Conservation (phyloP, 2,113 vertebrate species). For the Cochlearius cochlearius region DNA sequence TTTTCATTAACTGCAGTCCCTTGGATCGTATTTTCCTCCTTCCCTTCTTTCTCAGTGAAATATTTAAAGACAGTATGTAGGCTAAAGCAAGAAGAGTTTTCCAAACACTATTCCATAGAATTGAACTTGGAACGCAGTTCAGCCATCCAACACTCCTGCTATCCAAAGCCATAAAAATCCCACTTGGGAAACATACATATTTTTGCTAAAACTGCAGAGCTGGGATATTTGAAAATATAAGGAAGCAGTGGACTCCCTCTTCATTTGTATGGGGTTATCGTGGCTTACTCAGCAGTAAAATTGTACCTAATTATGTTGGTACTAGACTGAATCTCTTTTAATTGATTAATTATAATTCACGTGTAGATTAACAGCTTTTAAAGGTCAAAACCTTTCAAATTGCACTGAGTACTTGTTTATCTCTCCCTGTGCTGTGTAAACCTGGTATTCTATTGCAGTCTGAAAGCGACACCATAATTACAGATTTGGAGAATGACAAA, state of each 20-base stretch:
- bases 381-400: constrained; percentile 69
- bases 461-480: constrained; percentile 68
- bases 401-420: constrained; percentile 64
- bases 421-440: constrained; percentile 66
- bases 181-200: not conserved
- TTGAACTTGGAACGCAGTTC: not conserved
- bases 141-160: not conserved
- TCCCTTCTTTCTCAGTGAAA: not conserved
- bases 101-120: not conserved
- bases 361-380: constrained; percentile 65
- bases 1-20: constrained; percentile 38
- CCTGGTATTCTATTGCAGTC: constrained; percentile 56
- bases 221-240: not conserved
- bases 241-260: constrained; percentile 15
- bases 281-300: constrained; percentile 42
- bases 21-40: not conserved
- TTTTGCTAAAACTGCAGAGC: not conserved
- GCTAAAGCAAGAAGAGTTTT: not conserved
- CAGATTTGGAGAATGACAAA: constrained; percentile 36
- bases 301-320: constrained; percentile 71
- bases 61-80: not conserved
- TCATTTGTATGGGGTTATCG: constrained; percentile 22
- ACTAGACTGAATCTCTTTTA: constrained; percentile 67
- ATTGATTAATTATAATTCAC: constrained; percentile 69
- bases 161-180: not conserved